A percentile compares a stretch with the other conserved stretches of the same genome.
phyloP scores from a whole-genome alignment of 2,888 invertebrate species.

The Coremacera marginata region DNA sequence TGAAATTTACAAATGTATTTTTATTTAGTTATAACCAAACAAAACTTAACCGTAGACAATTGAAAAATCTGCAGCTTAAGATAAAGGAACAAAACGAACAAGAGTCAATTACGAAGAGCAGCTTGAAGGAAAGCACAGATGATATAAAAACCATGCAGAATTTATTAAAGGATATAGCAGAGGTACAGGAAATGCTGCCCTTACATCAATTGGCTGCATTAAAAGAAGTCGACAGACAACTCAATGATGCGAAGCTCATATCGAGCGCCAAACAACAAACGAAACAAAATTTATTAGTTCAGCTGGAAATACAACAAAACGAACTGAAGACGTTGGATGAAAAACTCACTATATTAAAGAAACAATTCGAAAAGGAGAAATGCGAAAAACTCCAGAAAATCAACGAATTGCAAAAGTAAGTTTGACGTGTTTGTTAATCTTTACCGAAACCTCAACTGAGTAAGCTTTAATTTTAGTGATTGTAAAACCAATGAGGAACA shows the following conservation, averaged over 20 bases:
- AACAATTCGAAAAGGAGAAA: slow-evolving; percentile 39
- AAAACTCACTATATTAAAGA: slow-evolving; percentile 35
- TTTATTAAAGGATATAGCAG: slow-evolving; percentile 48
- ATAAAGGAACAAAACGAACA: slow-evolving; percentile 41
- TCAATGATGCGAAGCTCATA: slow-evolving; percentile 20
- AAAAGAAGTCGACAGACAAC: slow-evolving; percentile 43
- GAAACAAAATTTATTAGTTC: slow-evolving; percentile 17
- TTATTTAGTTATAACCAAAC: background rate
- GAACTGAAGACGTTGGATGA: slow-evolving; percentile 21
- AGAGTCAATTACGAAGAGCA: slow-evolving; percentile 18
- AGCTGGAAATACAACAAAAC: slow-evolving; percentile 37
- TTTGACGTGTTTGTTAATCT: background rate
- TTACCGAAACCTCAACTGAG: background rate
- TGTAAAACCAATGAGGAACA: background rate
- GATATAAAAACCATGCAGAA: slow-evolving; percentile 44
- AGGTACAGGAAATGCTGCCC: slow-evolving; percentile 48
- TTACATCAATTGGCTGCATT: slow-evolving; percentile 43
- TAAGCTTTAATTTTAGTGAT: background rate
- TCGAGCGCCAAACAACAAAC: background rate
- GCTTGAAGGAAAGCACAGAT: slow-evolving; percentile 49
- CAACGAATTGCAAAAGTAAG: background rate
- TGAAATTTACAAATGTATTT: background rate
- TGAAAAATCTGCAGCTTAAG: slow-evolving; percentile 46
- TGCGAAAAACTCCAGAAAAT: background rate
- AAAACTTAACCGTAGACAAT: slow-evolving; percentile 13